Evolutionary conservation across 2,888 invertebrate species (phyloP).

Genomic region (Lacanobia oleracea): DNA sequence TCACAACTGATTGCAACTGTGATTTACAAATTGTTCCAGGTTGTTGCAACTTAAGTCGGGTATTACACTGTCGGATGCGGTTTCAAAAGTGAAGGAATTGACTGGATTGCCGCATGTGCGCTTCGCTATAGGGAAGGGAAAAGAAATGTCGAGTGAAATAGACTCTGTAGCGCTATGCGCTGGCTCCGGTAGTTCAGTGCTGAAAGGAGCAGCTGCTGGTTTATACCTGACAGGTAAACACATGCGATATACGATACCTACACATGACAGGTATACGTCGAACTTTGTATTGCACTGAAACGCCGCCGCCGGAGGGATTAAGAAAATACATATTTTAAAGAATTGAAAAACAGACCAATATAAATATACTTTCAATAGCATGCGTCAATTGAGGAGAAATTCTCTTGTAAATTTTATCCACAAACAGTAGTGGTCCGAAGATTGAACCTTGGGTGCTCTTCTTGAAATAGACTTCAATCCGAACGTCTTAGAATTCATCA

Average conservation of each 20-base stretch:
- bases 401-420: neutral
- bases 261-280: no score
- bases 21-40: conserved; percentile 70
- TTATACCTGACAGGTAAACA: conserved; percentile 94
- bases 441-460: neutral
- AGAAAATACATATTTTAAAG: no score
- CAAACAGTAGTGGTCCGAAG: neutral
- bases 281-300: no score
- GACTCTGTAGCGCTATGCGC: conserved; percentile 95
- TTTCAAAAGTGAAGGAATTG: conserved; percentile 92
- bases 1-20: conserved; percentile 28
- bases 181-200: conserved; percentile 96
- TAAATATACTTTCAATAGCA: no score
- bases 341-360: no score
- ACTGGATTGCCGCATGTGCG: conserved; percentile 93
- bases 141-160: conserved; percentile 85
- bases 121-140: conserved; percentile 92
- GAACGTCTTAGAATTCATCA: neutral
- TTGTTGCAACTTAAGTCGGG: conserved; percentile 72
- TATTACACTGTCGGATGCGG: conserved; percentile 90
- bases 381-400: neutral
- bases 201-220: conserved; percentile 93
- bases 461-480: neutral
- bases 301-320: no score
- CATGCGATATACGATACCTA: no score